Evolutionary conservation across 2,113 vertebrate genomes (phyloP).

Genomic region (Phoxinus phoxinus): DNA sequence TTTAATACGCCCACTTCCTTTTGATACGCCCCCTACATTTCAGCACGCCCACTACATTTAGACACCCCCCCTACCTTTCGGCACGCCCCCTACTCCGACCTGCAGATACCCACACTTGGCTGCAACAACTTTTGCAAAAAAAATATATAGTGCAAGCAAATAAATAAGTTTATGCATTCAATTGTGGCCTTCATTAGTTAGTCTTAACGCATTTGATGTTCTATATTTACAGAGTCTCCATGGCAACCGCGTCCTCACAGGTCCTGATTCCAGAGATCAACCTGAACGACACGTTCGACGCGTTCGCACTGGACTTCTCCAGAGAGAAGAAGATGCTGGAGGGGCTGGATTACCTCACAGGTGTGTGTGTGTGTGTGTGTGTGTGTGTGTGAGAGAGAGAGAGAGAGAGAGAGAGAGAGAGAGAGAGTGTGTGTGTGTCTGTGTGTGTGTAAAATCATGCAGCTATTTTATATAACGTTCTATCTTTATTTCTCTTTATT

Average conservation of each 20-base stretch:
- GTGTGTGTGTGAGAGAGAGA: no score
- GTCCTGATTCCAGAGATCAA: constrained; percentile 98
- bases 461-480: no score
- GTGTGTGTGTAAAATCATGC: no score
- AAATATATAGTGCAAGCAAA: not conserved
- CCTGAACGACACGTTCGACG: constrained; percentile 96
- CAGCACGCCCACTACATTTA: accelerated
- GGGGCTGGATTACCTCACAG: constrained; percentile 97
- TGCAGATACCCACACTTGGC: no score
- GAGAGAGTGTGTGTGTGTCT: no score
- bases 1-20: accelerated
- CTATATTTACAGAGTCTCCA: constrained; percentile 85
- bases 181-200: not conserved
- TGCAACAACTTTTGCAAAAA: no score
- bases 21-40: no score
- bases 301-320: constrained; percentile 95
- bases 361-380: no score
- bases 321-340: constrained; percentile 97
- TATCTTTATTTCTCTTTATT: no score
- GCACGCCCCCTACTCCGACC: no score
- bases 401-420: no score
- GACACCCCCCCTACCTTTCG: no score
- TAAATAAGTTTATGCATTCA: not conserved
- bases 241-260: constrained; percentile 97
- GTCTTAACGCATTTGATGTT: not conserved